Conservation (phyloP, 1,140 invertebrate species). For the Leguminivora glycinivorella region DNA sequence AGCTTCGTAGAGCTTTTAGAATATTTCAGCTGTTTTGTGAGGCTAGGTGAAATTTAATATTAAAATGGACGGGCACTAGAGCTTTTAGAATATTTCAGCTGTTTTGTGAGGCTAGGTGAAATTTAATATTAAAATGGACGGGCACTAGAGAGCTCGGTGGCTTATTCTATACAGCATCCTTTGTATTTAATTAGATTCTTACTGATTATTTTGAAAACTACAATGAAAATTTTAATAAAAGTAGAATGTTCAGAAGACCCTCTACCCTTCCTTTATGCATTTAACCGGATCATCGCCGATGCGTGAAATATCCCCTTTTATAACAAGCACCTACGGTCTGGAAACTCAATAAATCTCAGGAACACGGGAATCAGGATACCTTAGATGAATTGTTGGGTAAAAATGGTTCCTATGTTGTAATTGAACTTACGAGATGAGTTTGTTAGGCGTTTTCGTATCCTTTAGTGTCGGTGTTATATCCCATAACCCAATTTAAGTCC, state of each 20-base stretch:
- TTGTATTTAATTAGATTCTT: no score
- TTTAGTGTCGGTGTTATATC: no score
- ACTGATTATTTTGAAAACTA: no score
- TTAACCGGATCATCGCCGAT: conserved; percentile 4
- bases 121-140: neutral
- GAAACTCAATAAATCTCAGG: conserved; percentile 28
- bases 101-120: no score
- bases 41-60: neutral
- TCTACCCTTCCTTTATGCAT: conserved; percentile 2
- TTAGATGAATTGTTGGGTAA: neutral
- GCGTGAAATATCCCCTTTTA: conserved; percentile 25
- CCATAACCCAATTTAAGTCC: no score
- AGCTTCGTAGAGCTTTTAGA: neutral
- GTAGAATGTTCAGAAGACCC: neutral
- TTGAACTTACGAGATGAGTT: no score
- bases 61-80: neutral
- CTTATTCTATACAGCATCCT: no score
- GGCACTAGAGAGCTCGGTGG: neutral
- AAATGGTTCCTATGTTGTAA: no score
- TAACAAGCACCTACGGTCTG: conserved; percentile 27
- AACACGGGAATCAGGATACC: neutral
- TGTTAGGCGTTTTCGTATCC: no score
- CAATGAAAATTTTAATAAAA: no score
- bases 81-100: no score
- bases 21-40: no score